Evolutionary conservation across 2,888 invertebrate species (phyloP), one percentile per base, ranked within the genome.

Genomic region (Cerastis rubricosa): DNA sequence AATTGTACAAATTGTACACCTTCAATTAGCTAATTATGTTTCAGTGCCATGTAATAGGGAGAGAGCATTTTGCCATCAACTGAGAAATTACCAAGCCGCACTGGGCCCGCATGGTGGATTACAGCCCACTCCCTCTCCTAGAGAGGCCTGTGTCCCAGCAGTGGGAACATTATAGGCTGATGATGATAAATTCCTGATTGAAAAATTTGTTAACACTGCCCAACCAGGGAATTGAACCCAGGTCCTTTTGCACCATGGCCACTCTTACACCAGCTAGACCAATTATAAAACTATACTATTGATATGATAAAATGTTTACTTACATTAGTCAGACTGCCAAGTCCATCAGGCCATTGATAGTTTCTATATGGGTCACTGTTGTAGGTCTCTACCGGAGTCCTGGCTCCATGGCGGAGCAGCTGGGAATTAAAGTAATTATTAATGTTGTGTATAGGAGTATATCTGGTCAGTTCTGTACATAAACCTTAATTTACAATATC

Each of bases 401-500:
- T 96, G 84, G 98, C 98, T 12, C 99, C 99, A 96, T 99, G 99
- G 11, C 99, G 97, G 92, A 98, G 98, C 79, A 98, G 89, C 98
- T 98, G 92, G 93, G 92, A 94, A 76, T 40, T 63, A 49, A 81
- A 71, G n/a, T 43, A 59, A 66, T 40, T 51, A 17, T n/a, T 5
- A 25, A 45, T 47, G 4, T 49, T 61, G 19, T 9, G 1, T 70
- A 29, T n/a, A 59, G 4, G 14, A n/a, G 22, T 17, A 49, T 22
- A n/a, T n/a, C 19, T 19, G 49, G 49, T 49, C 6, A 67, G 2
- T 35, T 59, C 6, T 45, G 22, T 17, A 9, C 19, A 17, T 11
- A 0, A 19, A 57, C 14, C 2, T 57, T 45, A 25, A 54, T 54
- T 69, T 43, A 25, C 9, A 43, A 43, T 11, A 35, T 47, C 35